Base-by-base conservation (phyloP, 1,140 invertebrate genomes). In the Tachypleus tridentatus region DNA sequence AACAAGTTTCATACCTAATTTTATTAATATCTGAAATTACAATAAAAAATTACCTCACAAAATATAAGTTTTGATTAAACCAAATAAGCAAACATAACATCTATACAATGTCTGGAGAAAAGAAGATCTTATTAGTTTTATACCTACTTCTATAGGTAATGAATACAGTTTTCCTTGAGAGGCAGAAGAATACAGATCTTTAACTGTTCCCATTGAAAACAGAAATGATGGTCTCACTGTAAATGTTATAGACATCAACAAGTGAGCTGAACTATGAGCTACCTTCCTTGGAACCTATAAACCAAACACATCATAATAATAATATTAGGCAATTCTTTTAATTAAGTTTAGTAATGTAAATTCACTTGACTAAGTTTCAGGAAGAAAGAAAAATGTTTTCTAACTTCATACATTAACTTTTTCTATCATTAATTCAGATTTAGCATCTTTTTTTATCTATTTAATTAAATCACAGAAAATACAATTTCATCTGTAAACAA, bases 251-350 rank as follows among this genome's bases (percentile, higher is more conserved):
- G 82, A 84, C 67, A 80, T 76, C 3, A 86, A 73, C 53, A 85
- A 74, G 73, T 85, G 83, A 49, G 80, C 79, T 53, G 82, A 80
- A 52, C 82, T 82, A 72, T 84, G 81, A 51, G 81, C 73, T 7
- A 85, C 76, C 72, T 81, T 83, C 29, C 79, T 73, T 51, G 80
- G 77, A 49, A 77, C 73, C 76, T 76, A 70, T 57, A 47, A 71
- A 57, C 70, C 68, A 3, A 72, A 52, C 48, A 52, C 63, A 49
- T 47, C 8, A 29, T 65, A 60, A 5, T 29, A 29, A n/a, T 49
- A 53, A 49, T 48, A 49, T 49, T 51, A 62, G 52, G 11, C 9
- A 5, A 58, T 50, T 4, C 29, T 51, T 49, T 56, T 58, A 67
- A 57, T 61, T 48, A 67, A 59, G 47, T 69, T 29, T 29, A 29